Base-by-base conservation (phyloP, 2,113 vertebrate species). In the Ailurus styani region DNA sequence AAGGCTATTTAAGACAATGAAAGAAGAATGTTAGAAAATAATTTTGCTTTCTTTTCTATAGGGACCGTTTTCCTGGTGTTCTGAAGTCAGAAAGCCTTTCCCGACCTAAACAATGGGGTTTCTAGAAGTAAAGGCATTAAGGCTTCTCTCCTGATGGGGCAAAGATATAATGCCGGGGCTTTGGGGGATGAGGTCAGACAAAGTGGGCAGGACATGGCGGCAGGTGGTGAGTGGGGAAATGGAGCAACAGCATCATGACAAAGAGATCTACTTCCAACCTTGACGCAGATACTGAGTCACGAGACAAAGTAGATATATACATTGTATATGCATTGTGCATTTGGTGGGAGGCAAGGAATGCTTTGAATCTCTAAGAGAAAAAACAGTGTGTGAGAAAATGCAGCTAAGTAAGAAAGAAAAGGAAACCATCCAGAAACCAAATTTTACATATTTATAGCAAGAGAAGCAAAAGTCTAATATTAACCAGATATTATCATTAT, bases 191-290 rank as follows among this genome's bases (percentile, higher is more conserved):
- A 21, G 1, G 20, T 64, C 52, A 29, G 17, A 7, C 20, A 8
- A 12, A 37, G 27, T 40, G 0, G 3, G 0, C 7, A 9, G 7
- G 27, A 21, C 7, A 3, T 2, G 21, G 10, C 2, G 0, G 37
- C 7, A 25, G 20, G 11, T 5, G 7, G 31, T 2, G 7, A 85
- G 37, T 2, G 25, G 20, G 47, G 17, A 20, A 13, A 3, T 2
- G 17, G 21, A 37, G 13, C 8, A 0, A n/a, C 0, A 68, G 14
- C 7, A 18, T 18, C 9, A 1, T 6, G 81, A 45, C 23, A 37
- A 13, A 8, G 42, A 6, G 3, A 3, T 7, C 27, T 7, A 29
- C 27, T 60, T 21, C n/a, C 47, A 21, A 31, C 8, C 6, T 31
- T 45, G 40, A 4, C 21, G 23, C 17, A 31, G n/a, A 84, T 1